These are phyloP conservation scores for Batillaria attramentaria DNA, from an alignment of 1,140 invertebrate species.

Conservation along the genomic window DNA sequence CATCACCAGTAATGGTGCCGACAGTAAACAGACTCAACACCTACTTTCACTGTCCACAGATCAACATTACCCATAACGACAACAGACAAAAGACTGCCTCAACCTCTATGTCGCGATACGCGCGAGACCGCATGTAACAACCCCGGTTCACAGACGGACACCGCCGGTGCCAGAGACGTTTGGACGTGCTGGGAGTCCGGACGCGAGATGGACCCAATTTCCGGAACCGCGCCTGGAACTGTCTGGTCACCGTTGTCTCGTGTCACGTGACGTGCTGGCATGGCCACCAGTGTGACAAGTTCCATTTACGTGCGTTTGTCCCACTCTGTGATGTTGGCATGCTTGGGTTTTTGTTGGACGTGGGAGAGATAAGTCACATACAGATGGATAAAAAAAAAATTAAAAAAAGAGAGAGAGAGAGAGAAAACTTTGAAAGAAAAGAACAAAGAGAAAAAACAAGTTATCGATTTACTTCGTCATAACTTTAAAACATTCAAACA, in stretches of 20 bases:
- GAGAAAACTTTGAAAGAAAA: neutral
- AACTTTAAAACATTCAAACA: neutral
- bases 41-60: neutral
- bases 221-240: too few relatives aligned
- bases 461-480: neutral
- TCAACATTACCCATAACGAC: neutral
- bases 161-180: too few relatives aligned
- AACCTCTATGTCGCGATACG: too few relatives aligned
- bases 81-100: too few relatives aligned
- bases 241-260: too few relatives aligned
- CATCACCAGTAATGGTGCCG: neutral
- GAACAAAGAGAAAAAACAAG: neutral
- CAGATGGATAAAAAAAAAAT: neutral
- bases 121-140: too few relatives aligned
- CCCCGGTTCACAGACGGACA: too few relatives aligned
- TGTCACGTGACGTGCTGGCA: too few relatives aligned
- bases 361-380: neutral
- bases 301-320: too few relatives aligned
- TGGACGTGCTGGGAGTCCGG: too few relatives aligned
- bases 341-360: neutral
- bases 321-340: neutral
- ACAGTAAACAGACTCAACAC: neutral
- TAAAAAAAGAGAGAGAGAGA: neutral
- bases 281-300: neutral
- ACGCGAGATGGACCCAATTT: too few relatives aligned